phyloP scores from a whole-genome alignment of 1,140 invertebrate species.

The Nilaparvata lugens region DNA sequence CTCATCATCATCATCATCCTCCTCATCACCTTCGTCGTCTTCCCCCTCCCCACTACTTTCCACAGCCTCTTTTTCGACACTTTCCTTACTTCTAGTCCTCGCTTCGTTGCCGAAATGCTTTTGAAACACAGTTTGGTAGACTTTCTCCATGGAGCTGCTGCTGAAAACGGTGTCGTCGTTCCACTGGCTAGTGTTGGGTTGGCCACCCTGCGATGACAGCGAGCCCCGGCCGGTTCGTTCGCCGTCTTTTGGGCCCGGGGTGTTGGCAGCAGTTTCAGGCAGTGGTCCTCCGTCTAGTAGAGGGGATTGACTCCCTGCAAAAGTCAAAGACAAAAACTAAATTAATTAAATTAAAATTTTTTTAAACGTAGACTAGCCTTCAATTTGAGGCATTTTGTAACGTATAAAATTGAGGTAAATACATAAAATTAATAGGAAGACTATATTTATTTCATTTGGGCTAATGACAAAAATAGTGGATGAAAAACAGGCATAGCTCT shows the following conservation, averaged over 20 bases:
- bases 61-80: slow-evolving; percentile 27
- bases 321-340: not conserved
- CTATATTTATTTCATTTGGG: too few relatives aligned
- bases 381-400: too few relatives aligned
- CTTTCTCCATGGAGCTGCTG: slow-evolving; percentile 14
- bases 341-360: too few relatives aligned
- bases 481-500: too few relatives aligned
- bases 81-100: slow-evolving; percentile 28
- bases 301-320: slow-evolving; percentile 33
- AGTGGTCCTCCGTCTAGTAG: slow-evolving; percentile 27
- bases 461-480: too few relatives aligned
- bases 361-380: too few relatives aligned
- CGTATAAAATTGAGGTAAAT: too few relatives aligned
- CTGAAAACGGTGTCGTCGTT: slow-evolving; percentile 2
- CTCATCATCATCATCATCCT: slow-evolving; percentile 15
- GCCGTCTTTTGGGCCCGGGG: too few relatives aligned
- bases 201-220: too few relatives aligned
- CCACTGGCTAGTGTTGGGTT: not conserved
- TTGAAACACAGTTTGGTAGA: slow-evolving; percentile 19
- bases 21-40: slow-evolving; percentile 30
- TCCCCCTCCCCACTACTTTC: slow-evolving; percentile 27
- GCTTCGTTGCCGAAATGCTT: slow-evolving; percentile 20
- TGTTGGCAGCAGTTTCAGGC: too few relatives aligned
- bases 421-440: too few relatives aligned
- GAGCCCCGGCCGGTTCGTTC: too few relatives aligned